Percentiles rank a stretch among this genome's conserved stretches.
These are phyloP conservation scores for Ophion obscuratus DNA, from an alignment of 2,888 invertebrate species.

Conservation along the genomic window DNA sequence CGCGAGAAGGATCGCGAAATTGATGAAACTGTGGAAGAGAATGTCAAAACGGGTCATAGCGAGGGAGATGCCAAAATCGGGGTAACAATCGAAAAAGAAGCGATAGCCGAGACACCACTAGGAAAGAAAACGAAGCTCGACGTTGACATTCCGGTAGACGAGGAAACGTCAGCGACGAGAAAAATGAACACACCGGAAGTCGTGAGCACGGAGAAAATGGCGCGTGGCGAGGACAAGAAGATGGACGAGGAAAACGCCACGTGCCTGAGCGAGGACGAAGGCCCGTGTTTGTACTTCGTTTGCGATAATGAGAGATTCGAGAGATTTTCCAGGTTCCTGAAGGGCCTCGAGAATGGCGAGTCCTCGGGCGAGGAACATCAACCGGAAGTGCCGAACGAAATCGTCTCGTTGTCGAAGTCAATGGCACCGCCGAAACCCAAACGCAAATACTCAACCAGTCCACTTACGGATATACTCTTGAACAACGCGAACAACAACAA, in stretches of 20 bases:
- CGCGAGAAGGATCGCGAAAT: not conserved
- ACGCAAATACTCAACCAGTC: conserved; percentile 76
- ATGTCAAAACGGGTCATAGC: not conserved
- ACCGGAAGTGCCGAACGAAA: conserved; percentile 32
- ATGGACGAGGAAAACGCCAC: not conserved
- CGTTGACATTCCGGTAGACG: conserved; percentile 17
- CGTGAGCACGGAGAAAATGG: too few species aligned
- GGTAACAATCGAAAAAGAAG: not conserved
- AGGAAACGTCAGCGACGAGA: not conserved
- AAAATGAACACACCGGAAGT: not conserved
- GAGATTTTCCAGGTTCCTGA: conserved; percentile 76
- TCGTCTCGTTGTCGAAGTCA: conserved; percentile 70
- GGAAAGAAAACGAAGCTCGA: conserved; percentile 1
- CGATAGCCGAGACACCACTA: not conserved
- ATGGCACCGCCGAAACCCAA: conserved; percentile 78
- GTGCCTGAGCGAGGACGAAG: conserved; percentile 66
- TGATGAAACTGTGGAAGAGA: not conserved
- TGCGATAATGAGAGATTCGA: conserved; percentile 73
- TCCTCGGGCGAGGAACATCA: conserved; percentile 4
- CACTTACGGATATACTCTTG: conserved; percentile 77
- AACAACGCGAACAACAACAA: conserved; percentile 80
- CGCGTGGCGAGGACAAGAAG: too few species aligned
- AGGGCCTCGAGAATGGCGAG: conserved; percentile 71
- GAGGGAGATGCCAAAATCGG: not conserved
- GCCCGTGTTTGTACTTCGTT: conserved; percentile 79